These are phyloP conservation scores for Onychostruthus taczanowskii DNA, from an alignment of 2,113 vertebrate species.

Conservation along the genomic window DNA sequence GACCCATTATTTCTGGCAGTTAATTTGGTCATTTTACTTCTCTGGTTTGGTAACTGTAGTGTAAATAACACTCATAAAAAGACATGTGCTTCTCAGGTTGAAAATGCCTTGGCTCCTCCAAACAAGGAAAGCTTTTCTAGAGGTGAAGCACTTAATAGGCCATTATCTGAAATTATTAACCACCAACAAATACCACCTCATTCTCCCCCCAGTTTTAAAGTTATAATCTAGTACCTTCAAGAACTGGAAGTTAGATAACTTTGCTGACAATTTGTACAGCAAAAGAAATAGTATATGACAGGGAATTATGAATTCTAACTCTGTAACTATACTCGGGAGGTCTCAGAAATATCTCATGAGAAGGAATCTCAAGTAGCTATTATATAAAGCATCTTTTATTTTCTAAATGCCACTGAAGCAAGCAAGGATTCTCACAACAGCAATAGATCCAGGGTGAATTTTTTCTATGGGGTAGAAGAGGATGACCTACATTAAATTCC, in stretches of 20 bases:
- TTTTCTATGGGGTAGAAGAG: background rate
- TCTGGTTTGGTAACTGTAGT: background rate
- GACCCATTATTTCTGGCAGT: background rate
- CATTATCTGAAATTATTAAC: background rate
- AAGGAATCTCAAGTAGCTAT: constrained; percentile 9
- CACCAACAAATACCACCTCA: background rate
- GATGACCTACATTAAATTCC: background rate
- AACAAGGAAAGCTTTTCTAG: background rate
- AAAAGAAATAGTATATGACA: background rate
- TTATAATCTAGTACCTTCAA: background rate
- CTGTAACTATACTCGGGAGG: background rate
- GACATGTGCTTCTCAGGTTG: background rate
- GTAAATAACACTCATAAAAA: background rate
- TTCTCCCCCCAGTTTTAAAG: background rate
- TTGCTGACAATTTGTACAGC: background rate
- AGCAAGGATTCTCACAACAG: background rate
- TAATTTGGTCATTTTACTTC: background rate
- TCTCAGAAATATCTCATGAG: background rate
- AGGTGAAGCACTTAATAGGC: background rate
- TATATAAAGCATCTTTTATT: constrained; percentile 33
- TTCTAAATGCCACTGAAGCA: background rate
- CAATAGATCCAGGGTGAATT: background rate
- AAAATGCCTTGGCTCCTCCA: background rate
- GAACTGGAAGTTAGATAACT: background rate
- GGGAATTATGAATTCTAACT: background rate